A percentile compares a stretch with the other conserved stretches of the same genome.
Conservation (phyloP, 2,797 vertebrate species). For the Holocentrus rufus region DNA sequence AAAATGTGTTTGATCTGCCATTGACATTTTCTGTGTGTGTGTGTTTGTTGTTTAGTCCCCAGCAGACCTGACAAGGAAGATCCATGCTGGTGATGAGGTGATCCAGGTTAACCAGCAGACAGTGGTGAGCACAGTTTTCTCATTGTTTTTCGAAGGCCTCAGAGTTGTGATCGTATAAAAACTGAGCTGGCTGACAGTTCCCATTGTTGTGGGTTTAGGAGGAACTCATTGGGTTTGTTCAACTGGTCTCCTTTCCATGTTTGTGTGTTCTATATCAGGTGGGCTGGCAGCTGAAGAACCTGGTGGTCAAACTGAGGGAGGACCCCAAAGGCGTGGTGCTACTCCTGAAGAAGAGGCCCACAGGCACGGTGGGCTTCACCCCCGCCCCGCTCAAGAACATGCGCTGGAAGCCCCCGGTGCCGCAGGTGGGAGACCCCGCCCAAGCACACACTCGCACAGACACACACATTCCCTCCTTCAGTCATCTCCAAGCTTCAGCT, state of each 20-base stretch:
- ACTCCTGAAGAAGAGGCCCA: conserved; percentile 93
- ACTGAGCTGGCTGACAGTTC: background rate
- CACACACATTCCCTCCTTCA: conserved; percentile 9
- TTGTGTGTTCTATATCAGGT: conserved; percentile 79
- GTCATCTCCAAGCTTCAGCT: conserved; percentile 38
- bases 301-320: conserved; percentile 91
- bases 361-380: conserved; percentile 88
- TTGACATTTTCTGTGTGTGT: background rate
- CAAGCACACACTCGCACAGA: conserved; percentile 13
- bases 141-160: background rate
- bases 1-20: conserved; percentile 2
- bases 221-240: too few relatives aligned
- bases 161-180: background rate
- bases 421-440: conserved; percentile 82
- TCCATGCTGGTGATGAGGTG: conserved; percentile 96
- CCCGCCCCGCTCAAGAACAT: conserved; percentile 94
- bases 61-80: conserved; percentile 91
- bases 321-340: conserved; percentile 89
- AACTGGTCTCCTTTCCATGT: background rate
- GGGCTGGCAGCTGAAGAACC: conserved; percentile 95
- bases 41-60: conserved; percentile 83
- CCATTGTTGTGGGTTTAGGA: too few relatives aligned
- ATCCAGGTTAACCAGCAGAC: conserved; percentile 95
- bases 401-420: conserved; percentile 93
- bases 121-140: conserved; percentile 84